Evolutionary conservation across 1,140 invertebrate genomes (phyloP).

Genomic region (Hesperophylax magnus): DNA sequence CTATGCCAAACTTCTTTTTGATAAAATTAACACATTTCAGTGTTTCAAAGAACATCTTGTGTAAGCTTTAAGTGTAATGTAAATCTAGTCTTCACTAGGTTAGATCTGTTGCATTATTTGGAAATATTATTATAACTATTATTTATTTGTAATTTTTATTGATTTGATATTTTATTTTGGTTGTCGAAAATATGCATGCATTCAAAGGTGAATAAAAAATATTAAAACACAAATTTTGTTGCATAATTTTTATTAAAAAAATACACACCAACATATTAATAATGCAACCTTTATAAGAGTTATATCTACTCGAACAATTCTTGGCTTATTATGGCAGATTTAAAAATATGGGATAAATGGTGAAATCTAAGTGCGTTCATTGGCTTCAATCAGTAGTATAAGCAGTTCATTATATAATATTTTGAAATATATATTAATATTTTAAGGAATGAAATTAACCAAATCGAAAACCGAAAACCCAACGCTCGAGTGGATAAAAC

Average conservation of each 20-base stretch:
- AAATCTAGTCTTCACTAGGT: slow-evolving; percentile 4
- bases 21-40: background rate
- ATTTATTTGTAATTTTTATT: slow-evolving; percentile 28
- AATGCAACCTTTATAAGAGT: no score
- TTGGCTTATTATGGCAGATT: no score
- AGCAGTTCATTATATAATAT: no score
- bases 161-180: background rate
- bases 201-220: slow-evolving; percentile 8
- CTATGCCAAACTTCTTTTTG: background rate
- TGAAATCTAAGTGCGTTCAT: no score
- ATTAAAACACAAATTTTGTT: slow-evolving; percentile 22
- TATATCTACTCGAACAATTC: no score
- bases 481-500: no score
- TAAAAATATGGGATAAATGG: no score
- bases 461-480: no score
- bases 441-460: no score
- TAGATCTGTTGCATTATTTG: background rate
- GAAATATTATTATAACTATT: slow-evolving; percentile 6
- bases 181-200: background rate
- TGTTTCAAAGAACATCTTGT: slow-evolving; percentile 1
- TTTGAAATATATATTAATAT: no score
- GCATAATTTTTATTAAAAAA: background rate
- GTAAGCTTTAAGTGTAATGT: slow-evolving; percentile 7
- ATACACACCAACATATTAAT: background rate
- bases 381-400: no score